phyloP scores from a whole-genome alignment of 92 coral and sea anemone genomes.

The Virgularia gustaviana region DNA sequence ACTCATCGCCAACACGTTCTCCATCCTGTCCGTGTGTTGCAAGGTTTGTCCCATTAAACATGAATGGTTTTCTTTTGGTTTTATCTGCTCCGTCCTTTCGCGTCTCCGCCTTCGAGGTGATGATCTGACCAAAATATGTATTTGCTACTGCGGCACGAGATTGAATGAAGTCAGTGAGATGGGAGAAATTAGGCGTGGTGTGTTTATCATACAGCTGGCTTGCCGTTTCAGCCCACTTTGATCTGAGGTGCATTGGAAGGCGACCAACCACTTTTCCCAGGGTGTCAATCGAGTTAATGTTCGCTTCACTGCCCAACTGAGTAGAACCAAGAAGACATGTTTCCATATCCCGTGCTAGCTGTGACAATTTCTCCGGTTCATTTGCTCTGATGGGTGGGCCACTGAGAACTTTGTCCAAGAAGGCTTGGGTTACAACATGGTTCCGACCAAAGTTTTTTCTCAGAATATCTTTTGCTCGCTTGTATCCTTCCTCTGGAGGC shows the following conservation, averaged over 20 bases:
- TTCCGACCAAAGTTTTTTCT: constrained; percentile 56
- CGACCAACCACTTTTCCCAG: constrained; percentile 53
- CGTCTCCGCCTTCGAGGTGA: constrained; percentile 4
- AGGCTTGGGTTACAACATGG: constrained; percentile 50
- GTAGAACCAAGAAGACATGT: constrained; percentile 52
- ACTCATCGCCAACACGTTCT: background rate
- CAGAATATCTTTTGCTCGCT: constrained; percentile 49
- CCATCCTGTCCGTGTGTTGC: constrained; percentile 15
- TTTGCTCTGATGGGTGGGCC: constrained; percentile 47
- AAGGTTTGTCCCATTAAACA: constrained; percentile 23
- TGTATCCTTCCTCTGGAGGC: constrained; percentile 56
- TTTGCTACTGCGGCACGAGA: constrained; percentile 28
- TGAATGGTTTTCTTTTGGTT: constrained; percentile 2
- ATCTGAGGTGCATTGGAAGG: constrained; percentile 39
- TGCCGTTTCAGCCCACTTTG: constrained; percentile 59
- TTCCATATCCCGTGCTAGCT: constrained; percentile 54
- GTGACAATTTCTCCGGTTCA: constrained; percentile 41
- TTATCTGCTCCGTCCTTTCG: background rate
- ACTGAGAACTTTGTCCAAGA: constrained; percentile 49
- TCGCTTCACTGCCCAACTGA: constrained; percentile 42
- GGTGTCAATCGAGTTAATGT: constrained; percentile 36
- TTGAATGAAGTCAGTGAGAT: constrained; percentile 35
- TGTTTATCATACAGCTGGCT: constrained; percentile 37
- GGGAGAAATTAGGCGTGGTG: constrained; percentile 30
- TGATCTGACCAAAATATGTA: constrained; percentile 25